Evolutionary conservation across 2,888 invertebrate genomes (phyloP), one percentile per base, ranked within the genome.

Genomic region (Pseudanteris insignis): DNA sequence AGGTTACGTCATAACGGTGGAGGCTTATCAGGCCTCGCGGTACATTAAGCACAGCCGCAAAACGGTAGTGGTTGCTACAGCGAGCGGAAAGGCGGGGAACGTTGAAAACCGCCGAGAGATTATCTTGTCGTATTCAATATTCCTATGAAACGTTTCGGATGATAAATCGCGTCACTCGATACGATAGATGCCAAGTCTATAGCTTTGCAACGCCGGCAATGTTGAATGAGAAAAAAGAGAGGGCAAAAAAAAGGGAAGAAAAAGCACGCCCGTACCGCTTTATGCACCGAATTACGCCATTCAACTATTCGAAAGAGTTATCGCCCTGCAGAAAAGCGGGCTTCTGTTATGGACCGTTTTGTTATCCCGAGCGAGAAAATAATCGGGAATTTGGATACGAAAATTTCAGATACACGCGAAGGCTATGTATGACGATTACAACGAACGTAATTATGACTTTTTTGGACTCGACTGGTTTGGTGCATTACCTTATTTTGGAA

Each of bases 81-180:
- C 59, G 47, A 41, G 55, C 59, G 41, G 44, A 48, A 47, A 61
- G 47, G 43, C 24, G 65, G 61, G 29, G 29, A 24, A 54, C 47
- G 34, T 46, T 28, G 60, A 57, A 58, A 61, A 65, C 64, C 66
- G 61, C 63, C 64, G 71, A 74, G 74, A 79, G 79, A 80, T 80
- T 80, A 80, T 80, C 79, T 79, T 80, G 79, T 79, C 79, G 79
- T 78, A 79, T 79, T 80, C 79, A 80, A 79, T 80, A 80, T 80
- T 79, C 79, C 75, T 76, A 75, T 78, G 76, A 74, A 79, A 78
- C 73, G 75, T 67, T 65, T 69, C 59, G 70, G 73, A 79, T 80
- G 79, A 80, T 80, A 79, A 80, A 80, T 80, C 78, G 78, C 67
- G 67, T 65, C 63, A 63, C 57, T 44, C 54, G 60, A 60, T 60